Evolutionary conservation across 2,797 vertebrate genomes (phyloP), one percentile per base, ranked within the genome.

Genomic region (Acipenser oxyrinchus): DNA sequence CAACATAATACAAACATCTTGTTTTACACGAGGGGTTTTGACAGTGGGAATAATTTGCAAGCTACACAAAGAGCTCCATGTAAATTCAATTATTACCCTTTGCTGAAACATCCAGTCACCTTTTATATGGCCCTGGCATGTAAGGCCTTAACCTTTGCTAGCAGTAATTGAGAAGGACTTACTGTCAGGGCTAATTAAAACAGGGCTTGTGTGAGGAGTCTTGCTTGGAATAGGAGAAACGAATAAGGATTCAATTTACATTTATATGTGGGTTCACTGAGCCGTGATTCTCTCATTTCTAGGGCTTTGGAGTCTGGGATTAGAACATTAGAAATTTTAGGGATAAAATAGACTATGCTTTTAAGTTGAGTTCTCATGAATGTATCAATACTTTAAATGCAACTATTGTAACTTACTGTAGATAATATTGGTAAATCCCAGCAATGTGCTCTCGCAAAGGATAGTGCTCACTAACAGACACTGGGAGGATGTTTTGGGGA

Each of bases 111-210:
- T n/a, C 60, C 60, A 37, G 53, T 66, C 65, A n/a, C 48, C 10
- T 7, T 51, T 52, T 58, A 48, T 49, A 7, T 52, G n/a, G 61
- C 15, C 2, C 53, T 10, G 4, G 10, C 60, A 18, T 62, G 50
- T 51, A 48, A 15, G 63, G 50, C 65, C 59, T 13, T 67, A 70
- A 67, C 66, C 65, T 67, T 67, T 63, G n/a, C 60, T 52, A 63
- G 53, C 13, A n/a, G 49, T 70, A 67, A 67, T 67, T 67, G 65
- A 64, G 60, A 63, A 53, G 48, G 55, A 10, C 57, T 60, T 57
- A 48, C 65, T 59, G 65, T 66, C 18, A 66, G 69, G 52, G 65
- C 60, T 67, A 70, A 70, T 70, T 70, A 64, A 66, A 70, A 66
- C 15, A n/a, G 48, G 53, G 55, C 12, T 67, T 49, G 55, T 49